Evolutionary conservation across 2,888 invertebrate genomes (phyloP).

Genomic region (Agrochola lychnidis): DNA sequence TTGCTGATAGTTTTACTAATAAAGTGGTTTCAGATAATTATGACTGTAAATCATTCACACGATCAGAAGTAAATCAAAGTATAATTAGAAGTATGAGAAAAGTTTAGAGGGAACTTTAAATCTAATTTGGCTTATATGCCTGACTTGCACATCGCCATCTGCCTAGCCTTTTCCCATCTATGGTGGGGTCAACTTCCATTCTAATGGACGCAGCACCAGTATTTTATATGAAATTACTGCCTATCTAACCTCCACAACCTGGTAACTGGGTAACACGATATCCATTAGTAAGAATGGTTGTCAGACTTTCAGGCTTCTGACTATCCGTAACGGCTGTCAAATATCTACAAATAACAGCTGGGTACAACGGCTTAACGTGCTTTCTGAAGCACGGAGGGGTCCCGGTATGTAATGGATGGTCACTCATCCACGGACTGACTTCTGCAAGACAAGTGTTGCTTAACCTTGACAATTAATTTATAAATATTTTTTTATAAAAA

Average conservation of each 20-base stretch:
- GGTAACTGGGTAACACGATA: neutral
- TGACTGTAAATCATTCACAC: neutral
- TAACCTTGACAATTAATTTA: too few relatives aligned
- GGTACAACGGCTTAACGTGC: neutral
- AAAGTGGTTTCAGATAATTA: slow-evolving; percentile 12
- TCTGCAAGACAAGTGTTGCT: neutral
- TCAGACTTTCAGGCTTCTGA: neutral
- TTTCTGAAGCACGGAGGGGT: neutral
- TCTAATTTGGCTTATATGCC: neutral
- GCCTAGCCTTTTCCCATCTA: too few relatives aligned
- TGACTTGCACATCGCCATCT: neutral
- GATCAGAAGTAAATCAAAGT: neutral
- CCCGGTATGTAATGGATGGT: neutral
- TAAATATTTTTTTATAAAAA: too few relatives aligned
- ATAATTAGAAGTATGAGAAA: neutral
- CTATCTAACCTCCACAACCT: neutral
- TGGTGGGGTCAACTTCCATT: neutral
- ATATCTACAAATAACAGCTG: neutral
- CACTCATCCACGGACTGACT: too few relatives aligned
- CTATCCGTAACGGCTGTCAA: neutral
- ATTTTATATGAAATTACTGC: neutral
- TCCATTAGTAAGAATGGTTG: neutral
- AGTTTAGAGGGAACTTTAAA: neutral
- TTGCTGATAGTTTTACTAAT: slow-evolving; percentile 13
- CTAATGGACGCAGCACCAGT: neutral